These are phyloP conservation scores for Hydrolagus affinis DNA, from an alignment of 2,113 vertebrate species.

Conservation along the genomic window DNA sequence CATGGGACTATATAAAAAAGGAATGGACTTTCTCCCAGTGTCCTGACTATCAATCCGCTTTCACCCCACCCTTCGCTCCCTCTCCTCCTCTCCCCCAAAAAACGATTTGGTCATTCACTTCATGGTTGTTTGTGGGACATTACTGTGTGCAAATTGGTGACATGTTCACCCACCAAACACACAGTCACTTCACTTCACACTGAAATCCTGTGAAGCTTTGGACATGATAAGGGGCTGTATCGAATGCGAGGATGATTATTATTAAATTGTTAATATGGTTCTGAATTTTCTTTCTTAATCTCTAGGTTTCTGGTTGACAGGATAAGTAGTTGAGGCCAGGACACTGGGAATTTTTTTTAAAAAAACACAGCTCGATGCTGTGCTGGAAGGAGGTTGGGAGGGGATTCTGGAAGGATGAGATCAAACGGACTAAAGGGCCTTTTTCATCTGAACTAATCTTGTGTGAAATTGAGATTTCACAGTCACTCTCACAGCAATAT, in stretches of 20 bases:
- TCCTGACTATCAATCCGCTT: background rate
- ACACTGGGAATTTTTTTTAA: no score
- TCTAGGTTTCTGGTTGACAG: no score
- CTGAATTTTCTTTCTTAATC: no score
- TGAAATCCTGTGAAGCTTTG: background rate
- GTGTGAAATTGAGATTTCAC: no score
- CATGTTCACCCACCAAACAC: background rate
- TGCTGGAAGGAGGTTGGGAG: no score
- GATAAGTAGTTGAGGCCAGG: no score
- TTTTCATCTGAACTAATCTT: no score
- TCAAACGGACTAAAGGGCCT: no score
- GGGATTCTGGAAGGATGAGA: no score
- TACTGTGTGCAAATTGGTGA: background rate
- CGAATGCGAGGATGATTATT: background rate
- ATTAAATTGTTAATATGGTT: no score
- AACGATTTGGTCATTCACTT: background rate
- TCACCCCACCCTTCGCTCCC: background rate
- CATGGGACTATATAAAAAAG: background rate
- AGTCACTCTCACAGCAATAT: no score
- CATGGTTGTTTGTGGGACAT: background rate
- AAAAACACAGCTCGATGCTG: no score
- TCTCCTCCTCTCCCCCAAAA: background rate
- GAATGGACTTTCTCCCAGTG: background rate
- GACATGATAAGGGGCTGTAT: background rate
- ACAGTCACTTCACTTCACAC: background rate